phyloP scores from a whole-genome alignment of 2,797 vertebrate species.

The Acanthis flammea region DNA sequence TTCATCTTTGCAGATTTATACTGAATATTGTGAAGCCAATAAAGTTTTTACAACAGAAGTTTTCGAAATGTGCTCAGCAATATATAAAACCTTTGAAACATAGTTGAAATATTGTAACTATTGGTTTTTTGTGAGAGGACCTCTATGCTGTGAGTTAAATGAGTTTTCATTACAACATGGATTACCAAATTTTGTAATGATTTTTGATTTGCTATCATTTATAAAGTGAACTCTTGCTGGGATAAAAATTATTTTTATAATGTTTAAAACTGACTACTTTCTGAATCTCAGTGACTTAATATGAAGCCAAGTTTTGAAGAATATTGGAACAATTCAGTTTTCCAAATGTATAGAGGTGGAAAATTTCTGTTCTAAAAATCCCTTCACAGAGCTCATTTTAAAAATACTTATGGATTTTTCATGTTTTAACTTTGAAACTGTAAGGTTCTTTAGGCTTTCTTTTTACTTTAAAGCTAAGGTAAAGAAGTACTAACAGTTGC shows the following conservation, averaged over 20 bases:
- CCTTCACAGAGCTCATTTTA: background rate
- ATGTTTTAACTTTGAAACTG: background rate
- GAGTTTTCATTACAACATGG: background rate
- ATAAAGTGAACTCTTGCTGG: background rate
- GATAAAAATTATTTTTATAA: background rate
- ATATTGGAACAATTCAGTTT: background rate
- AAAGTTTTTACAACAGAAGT: background rate
- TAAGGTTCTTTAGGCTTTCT: background rate
- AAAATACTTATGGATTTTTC: background rate
- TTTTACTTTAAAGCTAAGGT: background rate
- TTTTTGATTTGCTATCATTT: background rate
- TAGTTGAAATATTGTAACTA: background rate
- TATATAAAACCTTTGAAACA: background rate
- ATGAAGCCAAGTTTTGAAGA: background rate
- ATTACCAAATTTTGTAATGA: background rate
- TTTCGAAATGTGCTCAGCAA: background rate
- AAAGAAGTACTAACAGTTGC: background rate
- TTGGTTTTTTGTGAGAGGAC: background rate
- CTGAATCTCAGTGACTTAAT: background rate
- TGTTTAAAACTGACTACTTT: background rate
- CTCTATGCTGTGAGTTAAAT: background rate
- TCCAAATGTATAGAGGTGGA: background rate
- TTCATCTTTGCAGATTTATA: slow-evolving; percentile 1
- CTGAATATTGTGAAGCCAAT: background rate
- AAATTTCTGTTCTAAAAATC: background rate